Evolutionary conservation across 2,113 vertebrate species (phyloP).

Genomic region (Microtus pennsylvanicus): DNA sequence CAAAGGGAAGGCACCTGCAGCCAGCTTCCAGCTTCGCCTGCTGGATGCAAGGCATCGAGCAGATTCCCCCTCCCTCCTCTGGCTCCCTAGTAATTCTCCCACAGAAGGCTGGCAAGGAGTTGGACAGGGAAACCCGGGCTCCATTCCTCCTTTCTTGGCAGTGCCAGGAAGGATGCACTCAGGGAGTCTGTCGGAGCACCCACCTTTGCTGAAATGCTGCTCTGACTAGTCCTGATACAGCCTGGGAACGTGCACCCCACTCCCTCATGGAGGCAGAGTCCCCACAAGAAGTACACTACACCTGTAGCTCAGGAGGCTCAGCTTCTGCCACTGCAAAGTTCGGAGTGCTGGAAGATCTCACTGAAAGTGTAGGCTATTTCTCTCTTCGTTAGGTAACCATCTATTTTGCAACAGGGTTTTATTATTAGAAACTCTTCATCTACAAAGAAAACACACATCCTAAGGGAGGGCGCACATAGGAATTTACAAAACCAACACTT

Average conservation of each 20-base stretch:
- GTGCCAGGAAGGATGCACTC: conserved; percentile 33
- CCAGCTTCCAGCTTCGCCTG: conserved; percentile 31
- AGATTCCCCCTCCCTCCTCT: conserved; percentile 63
- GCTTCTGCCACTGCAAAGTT: conserved; percentile 58
- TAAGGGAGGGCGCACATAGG: neutral
- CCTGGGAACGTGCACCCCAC: conserved; percentile 57
- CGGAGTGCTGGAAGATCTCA: conserved; percentile 1
- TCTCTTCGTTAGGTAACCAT: neutral
- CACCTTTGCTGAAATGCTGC: neutral
- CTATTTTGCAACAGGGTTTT: conserved; percentile 65
- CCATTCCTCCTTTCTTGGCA: neutral
- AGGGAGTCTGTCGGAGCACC: conserved; percentile 32
- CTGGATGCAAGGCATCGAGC: neutral
- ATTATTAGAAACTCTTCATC: conserved; percentile 70
- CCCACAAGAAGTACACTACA: conserved; percentile 72
- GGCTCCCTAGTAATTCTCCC: neutral
- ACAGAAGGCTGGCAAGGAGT: neutral
- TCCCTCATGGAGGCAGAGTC: conserved; percentile 48
- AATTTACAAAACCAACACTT: conserved; percentile 73
- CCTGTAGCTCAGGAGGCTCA: neutral
- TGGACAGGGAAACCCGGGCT: conserved; percentile 27
- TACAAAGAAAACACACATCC: conserved; percentile 60
- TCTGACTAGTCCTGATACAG: conserved; percentile 45
- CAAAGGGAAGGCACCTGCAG: conserved; percentile 45
- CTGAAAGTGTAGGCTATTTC: neutral